A percentile compares a stretch with the other conserved stretches of the same genome.
Evolutionary conservation across 2,113 vertebrate genomes (phyloP).

Genomic region (Megaptera novaeangliae): DNA sequence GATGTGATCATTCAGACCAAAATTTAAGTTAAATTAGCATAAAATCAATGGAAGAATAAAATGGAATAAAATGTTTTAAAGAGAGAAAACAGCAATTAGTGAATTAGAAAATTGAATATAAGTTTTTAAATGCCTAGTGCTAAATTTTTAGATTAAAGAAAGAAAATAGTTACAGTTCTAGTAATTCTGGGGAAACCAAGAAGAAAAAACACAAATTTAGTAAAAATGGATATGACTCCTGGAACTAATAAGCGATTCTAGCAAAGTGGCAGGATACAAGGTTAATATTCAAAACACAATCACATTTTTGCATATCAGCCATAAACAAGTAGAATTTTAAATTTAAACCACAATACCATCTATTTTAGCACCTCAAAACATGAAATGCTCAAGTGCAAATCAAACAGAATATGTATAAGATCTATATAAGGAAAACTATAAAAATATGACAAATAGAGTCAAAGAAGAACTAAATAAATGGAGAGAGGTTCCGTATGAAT

Average conservation of each 20-base stretch:
- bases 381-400: neutral
- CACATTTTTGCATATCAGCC: neutral
- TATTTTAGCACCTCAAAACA: neutral
- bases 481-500: neutral
- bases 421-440: neutral
- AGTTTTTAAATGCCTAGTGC: neutral
- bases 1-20: neutral
- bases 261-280: neutral
- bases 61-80: neutral
- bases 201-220: neutral
- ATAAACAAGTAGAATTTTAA: neutral
- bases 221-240: neutral
- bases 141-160: neutral
- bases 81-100: neutral
- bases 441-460: neutral
- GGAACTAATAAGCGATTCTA: neutral
- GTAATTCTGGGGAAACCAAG: neutral
- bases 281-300: neutral
- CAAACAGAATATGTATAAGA: neutral
- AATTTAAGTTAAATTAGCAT: neutral
- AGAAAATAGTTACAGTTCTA: neutral
- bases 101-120: neutral
- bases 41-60: neutral
- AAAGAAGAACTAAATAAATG: neutral
- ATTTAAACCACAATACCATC: neutral